Evolutionary conservation across 2,797 vertebrate genomes (phyloP), one percentile per base, ranked within the genome.

Genomic region (Macropodus opercularis): DNA sequence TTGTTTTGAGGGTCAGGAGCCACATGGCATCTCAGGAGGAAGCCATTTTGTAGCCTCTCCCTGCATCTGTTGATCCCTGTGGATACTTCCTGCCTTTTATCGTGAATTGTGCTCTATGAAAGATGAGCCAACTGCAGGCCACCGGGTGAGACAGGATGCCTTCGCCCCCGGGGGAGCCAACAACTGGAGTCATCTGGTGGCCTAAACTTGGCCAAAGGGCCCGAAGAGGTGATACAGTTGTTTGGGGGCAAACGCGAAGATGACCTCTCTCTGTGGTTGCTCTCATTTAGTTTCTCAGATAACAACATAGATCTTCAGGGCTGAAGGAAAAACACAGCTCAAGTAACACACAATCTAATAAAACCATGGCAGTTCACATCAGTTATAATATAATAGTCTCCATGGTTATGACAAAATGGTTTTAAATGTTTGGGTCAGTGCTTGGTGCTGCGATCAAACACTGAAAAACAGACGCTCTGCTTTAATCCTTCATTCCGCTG

Each of bases 41-140:
- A 74, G 77, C 77, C 69, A 79, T 84, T 87, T 86, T 80, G 73
- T 71, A 65, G 78, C 69, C 72, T 75, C 72, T 49, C 66, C 35
- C 35, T 54, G 84, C 81, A 86, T 88, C 81, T 88, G 80, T 77
- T 67, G 81, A 80, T 83, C 72, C 81, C 83, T 1, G 31, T 68
- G 66, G 79, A 78, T 74, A 63, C 81, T 75, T 89, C 85, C 85
- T 85, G 82, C 57, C 68, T 72, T 79, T 64, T 17, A 36, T 36
- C 15, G 8, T 36, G 34, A 36, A 36, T 36, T 75, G 63, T 79
- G 69, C 76, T 75, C 63, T 74, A 55, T 88, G 90, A 91, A 92
- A 92, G 78, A 79, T 67, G 86, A 92, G 87, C 87, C 65, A 79
- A 79, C 69, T 69, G 58, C 62, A 60, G 90, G 89, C 90, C 92